phyloP scores from a whole-genome alignment of 1,140 invertebrate genomes.

The Popillia japonica region DNA sequence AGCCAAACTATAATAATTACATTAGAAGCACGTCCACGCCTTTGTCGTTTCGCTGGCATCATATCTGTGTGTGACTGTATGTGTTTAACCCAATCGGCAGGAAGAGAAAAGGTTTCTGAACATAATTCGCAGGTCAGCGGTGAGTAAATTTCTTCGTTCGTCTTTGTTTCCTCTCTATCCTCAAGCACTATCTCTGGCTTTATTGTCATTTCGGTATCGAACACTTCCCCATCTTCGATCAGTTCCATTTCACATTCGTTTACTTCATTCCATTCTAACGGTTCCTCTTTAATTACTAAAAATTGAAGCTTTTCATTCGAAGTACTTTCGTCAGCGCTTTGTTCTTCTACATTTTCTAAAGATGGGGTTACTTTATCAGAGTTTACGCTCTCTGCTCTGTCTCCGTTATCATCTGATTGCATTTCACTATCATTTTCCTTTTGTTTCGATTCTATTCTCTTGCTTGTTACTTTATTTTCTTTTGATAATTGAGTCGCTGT shows the following conservation, averaged over 20 bases:
- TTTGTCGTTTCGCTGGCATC: slow-evolving; percentile 64
- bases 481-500: background rate
- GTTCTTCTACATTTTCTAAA: background rate
- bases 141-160: slow-evolving; percentile 68
- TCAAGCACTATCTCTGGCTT: slow-evolving; percentile 64
- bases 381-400: background rate
- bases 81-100: slow-evolving; percentile 81
- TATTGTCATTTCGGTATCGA: slow-evolving; percentile 66
- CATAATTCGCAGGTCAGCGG: slow-evolving; percentile 83
- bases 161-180: slow-evolving; percentile 56
- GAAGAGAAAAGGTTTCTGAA: slow-evolving; percentile 82
- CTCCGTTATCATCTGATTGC: slow-evolving; percentile 2
- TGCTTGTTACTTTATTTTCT: background rate
- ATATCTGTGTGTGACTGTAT: slow-evolving; percentile 76
- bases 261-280: slow-evolving; percentile 62
- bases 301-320: slow-evolving; percentile 54
- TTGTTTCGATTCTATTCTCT: slow-evolving; percentile 47
- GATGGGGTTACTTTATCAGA: background rate
- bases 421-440: background rate
- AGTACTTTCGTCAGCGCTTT: background rate
- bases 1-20: no score
- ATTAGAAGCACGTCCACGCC: slow-evolving; percentile 62
- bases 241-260: slow-evolving; percentile 71
- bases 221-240: slow-evolving; percentile 68
- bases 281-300: slow-evolving; percentile 65